Base-by-base conservation (phyloP, 2,113 vertebrate species). In the Dipodomys ordii region DNA sequence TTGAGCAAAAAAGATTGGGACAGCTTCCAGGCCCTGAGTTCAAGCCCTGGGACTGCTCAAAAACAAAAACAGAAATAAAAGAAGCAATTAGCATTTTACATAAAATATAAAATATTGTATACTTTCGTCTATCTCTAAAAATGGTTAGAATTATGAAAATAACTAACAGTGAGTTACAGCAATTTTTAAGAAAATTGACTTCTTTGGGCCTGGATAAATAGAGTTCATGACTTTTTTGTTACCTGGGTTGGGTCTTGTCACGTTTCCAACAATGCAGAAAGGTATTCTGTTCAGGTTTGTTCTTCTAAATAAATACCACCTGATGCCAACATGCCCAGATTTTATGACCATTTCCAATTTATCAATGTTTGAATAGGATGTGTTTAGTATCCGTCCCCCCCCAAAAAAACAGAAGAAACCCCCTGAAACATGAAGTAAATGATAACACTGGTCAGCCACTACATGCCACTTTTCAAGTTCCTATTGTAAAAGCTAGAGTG, bases 281-380 rank as follows among this genome's bases (percentile, higher is more conserved):
- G 5, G 1, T 78, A 23, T 39, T 88, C 20, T 39, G 64, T 76
- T 94, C 46, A 69, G 8, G 44, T 49, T 90, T 91, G 2, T 18
- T 83, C 64, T 69, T 11, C 18, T 68, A 82, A 92, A 91, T 74
- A 83, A 83, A 12, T 4, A 53, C 35, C 49, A 64, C 28, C 25
- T 0, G 16, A 44, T 44, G 73, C 65, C 35, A 86, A 4, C 72
- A 84, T 69, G 19, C 82, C 86, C 44, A 65, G 64, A 65, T 25
- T 0, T 3, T 53, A n/a, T 0, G n/a, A 85, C 57, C 39, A 83
- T 35, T 74, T 87, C 77, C 76, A 91, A 64, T 1, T n/a, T 11
- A 88, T 83, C 35, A 94, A 0, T 7, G 90, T 90, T 93, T 68
- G 90, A 97, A 93, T 49, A 64, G 87, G 92, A 80, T 25, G 6